Evolutionary conservation across 2,113 vertebrate species (phyloP), one percentile per base, ranked within the genome.

Genomic region (Chaetops frenatus): DNA sequence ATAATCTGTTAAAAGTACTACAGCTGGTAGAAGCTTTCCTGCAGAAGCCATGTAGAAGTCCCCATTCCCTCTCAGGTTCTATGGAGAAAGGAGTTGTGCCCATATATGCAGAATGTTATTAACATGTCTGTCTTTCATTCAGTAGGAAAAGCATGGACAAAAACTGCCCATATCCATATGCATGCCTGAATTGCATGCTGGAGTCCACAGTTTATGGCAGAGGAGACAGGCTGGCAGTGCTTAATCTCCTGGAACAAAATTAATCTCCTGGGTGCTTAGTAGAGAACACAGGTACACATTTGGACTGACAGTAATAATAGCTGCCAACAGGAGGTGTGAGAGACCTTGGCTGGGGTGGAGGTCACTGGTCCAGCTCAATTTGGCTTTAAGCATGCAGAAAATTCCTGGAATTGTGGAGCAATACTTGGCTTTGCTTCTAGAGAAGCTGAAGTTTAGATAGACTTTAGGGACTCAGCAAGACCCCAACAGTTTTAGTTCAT

Each of bases 91-190:
- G 7, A 87, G 3, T 1, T 67, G 31, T 48, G 18, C 9, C 25
- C 22, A 35, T 48, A 12, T 9, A 48, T 27, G 28, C 23, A 45
- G 36, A 82, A 57, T n/a, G 27, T 71, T 60, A 60, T 5, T 31
- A 64, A 70, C 7, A 33, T 1, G 0, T 27, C 14, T 73, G 19
- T 47, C 29, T 57, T 76, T 64, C 24, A 33, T 0, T 71, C 27
- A 67, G 22, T 27, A 12, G 16, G 28, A 56, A 61, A 88, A 88
- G n/a, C 11, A 64, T 7, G 35, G 45, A 45, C 11, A 36, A 56
- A 80, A 80, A 2, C 15, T 76, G 51, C 19, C 8, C 44, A 22
- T 0, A 1, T 21, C n/a, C 44, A n/a, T 4, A 45, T 2, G 16
- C 4, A 9, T 25, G 9, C 23, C 71, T 36, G 31, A 60, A 71